Evolutionary conservation across 2,888 invertebrate genomes (phyloP), one percentile per base, ranked within the genome.

Genomic region (Phrixothrix hirtus): DNA sequence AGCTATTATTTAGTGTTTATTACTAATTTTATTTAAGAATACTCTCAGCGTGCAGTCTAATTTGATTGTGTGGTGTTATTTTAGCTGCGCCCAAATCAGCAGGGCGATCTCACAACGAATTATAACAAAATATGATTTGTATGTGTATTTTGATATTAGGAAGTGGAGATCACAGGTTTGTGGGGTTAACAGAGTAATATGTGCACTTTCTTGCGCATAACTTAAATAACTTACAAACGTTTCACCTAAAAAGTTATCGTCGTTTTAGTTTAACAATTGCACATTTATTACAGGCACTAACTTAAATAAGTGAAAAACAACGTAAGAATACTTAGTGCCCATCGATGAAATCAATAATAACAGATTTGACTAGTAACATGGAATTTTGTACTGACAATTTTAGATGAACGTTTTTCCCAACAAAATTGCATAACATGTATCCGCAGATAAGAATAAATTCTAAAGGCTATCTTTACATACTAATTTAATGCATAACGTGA

Each of bases 21-120:
- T 74, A 74, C 70, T 74, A 72, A 65, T 71, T 73, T 73, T 73
- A 71, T 72, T 75, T 75, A 74, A 75, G 73, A 75, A 76, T 75
- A 75, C 74, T 76, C 69, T 21, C 21, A 73, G 72, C 73, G 77
- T 77, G 77, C 77, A 77, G 77, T 77, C 76, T 77, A 75, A 75
- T 73, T 75, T 77, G 75, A 76, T 75, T 76, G 76, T 74, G 72
- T 75, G 75, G 74, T 75, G 74, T 75, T 73, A 65, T 64, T 61
- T 61, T 51, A 59, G 55, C 55, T 59, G 57, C 56, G 35, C 53
- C 46, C 39, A 7, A 21, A 12, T 25, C 14, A 38, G 10, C n/a
- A 21, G 21, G 38, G 38, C 38, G 38, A 26, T 48, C 35, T 42
- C 43, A 36, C 47, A 55, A 52, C 65, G 61, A 60, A 63, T 69